Evolutionary conservation across 1,140 invertebrate species (phyloP), one percentile per base, ranked within the genome.

Genomic region (Diplogasteroides magnus): DNA sequence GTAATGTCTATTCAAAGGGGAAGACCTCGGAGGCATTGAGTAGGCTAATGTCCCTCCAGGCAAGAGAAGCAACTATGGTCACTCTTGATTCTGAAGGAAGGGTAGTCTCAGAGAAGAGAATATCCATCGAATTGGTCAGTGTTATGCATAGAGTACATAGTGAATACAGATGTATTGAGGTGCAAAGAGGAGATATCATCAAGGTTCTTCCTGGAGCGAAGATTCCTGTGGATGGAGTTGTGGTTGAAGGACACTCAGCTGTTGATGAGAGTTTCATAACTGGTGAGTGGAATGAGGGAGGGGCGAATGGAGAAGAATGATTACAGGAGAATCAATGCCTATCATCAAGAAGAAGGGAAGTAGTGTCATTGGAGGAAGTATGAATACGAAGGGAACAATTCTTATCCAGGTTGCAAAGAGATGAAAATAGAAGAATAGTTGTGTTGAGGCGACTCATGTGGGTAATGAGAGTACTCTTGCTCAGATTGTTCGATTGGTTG

Each of bases 251-350:
- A 0, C 88, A 89, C 74, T 95, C 92, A 2, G 90, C 90, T 13
- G 97, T 93, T 83, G 96, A 99, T 84, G 96, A 99, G 84, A 94
- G 92, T 48, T 87, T 99, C 1, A 98, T 99, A 71, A 99, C 96
- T 0, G 97, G 37, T 48, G 19, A 48, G 6, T 48, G n/a, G n/a
- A n/a, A n/a, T n/a, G n/a, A n/a, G n/a, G n/a, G n/a, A n/a, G n/a
- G n/a, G n/a, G n/a, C n/a, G n/a, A n/a, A n/a, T n/a, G n/a, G n/a
- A n/a, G n/a, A n/a, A 48, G 19, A 11, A 11, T 48, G 6, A 11
- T 48, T 48, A 48, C 19, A 48, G 37, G 96, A 1, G 97, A 99
- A 83, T 94, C 92, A 23, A 94, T 98, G 92, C 95, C 96, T 0
- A 94, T 98, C 0, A 85, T 88, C 0, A 99, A 99, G 84, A 89